Conservation (phyloP, 2,888 invertebrate genomes). For the Dyspetes luteomarginatus region DNA sequence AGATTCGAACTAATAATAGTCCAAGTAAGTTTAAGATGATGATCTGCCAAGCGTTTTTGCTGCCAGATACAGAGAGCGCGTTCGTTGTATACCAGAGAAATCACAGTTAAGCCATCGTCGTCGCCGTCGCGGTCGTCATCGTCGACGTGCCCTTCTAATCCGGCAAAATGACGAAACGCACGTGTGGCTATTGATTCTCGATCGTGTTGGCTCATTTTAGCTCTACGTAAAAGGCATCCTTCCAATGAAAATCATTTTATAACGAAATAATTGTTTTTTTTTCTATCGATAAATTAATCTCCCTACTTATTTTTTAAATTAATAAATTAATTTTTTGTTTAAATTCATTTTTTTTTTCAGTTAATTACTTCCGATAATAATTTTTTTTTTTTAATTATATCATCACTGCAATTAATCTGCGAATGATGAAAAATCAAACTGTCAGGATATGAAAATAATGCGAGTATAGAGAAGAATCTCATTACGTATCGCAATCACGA, state of each 20-base stretch:
- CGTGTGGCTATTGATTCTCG: background rate
- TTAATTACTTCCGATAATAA: no score
- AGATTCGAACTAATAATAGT: conserved; percentile 57
- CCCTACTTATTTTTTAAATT: no score
- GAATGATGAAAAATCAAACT: background rate
- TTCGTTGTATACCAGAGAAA: background rate
- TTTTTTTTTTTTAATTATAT: no score
- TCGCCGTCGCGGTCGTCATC: background rate
- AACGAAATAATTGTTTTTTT: no score
- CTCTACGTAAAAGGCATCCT: background rate
- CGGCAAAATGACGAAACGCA: background rate
- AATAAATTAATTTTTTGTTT: no score
- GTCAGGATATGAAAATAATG: background rate
- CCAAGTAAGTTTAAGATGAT: conserved; percentile 1
- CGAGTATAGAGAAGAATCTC: background rate
- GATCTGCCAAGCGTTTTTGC: conserved; percentile 38
- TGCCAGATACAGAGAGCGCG: background rate
- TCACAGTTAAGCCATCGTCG: background rate
- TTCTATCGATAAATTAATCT: no score
- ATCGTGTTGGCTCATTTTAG: background rate
- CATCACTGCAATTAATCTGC: no score
- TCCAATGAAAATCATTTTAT: no score
- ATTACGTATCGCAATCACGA: conserved; percentile 36
- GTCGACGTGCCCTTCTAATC: conserved; percentile 15
- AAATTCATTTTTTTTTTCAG: no score